Base-by-base conservation (phyloP, 2,888 invertebrate species). In the Nemotelus nigrinus region DNA sequence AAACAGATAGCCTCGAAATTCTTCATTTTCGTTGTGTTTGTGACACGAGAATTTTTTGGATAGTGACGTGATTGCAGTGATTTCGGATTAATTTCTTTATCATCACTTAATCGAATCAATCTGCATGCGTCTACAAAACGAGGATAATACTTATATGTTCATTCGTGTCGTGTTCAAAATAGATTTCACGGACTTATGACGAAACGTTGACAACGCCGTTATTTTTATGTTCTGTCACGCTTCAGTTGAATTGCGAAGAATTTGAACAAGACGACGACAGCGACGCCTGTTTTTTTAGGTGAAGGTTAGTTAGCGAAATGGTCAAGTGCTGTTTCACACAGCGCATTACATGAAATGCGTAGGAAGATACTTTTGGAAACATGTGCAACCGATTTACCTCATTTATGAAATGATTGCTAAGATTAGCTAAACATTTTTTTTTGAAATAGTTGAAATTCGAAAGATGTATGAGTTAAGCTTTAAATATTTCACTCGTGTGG, bases 161-260 rank as follows among this genome's bases (percentile, higher is more conserved):
- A 39, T 63, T 39, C 39, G 43, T 39, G 63, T 39, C 39, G 43
- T 39, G 63, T 43, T 63, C 3, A 43, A 63, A 63, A 63, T 63
- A 63, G 63, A 4, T 63, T 63, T 63, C 63, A 63, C 41, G 63
- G 63, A 63, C 63, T 63, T 63, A n/a, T 41, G 25, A 63, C 25
- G 43, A 7, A 63, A 8, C 10, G 63, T 41, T 39, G 41, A 63
- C 63, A 63, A 63, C 63, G 41, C 43, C 43, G 63, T 63, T 10
- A 43, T 6, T 57, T 57, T 57, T 2, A 43, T 43, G 63, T 43
- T 63, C 43, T 63, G 63, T 63, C 63, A 63, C 63, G 63, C 39
- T 43, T 63, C 6, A 53, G 53, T 7, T 10, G 6, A 63, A 63
- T 39, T 43, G 25, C 25, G 25, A 25, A 25, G 25, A 25, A 25